Base-by-base conservation (phyloP, 2,888 invertebrate species). In the Trichacis sp. region DNA sequence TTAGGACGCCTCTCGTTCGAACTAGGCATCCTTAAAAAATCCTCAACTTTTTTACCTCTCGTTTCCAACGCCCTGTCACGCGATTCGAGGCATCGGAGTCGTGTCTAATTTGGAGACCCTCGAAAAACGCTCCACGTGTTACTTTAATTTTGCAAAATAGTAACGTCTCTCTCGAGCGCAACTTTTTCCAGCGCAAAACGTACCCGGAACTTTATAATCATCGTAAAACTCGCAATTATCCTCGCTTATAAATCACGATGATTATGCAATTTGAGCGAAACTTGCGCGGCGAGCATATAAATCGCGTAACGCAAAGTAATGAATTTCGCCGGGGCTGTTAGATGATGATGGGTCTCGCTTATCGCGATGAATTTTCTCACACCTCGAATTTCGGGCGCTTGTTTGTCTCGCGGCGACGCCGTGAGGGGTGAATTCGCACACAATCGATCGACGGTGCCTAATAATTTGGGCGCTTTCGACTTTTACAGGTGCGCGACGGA, bases 381-480 rank as follows among this genome's bases (percentile, higher is more conserved):
- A 45, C 59, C 42, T 36, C 52, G 56, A 58, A 47, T 47, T 62
- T 59, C 56, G 24, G 58, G 52, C 45, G 15, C 9, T 14, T 12
- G 43, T 38, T 48, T 36, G 52, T 51, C 72, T 63, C 49, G 55
- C 17, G 67, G 69, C 69, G 43, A 55, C 64, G 70, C 74, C 74
- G 49, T 55, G 40, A 62, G 73, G 73, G 68, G 49, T 58, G 68
- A 73, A 73, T 75, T 77, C 70, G 70, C 71, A 64, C 69, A 71
- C 72, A 73, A 77, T 78, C 74, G 74, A 76, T 74, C 72, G 75
- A n/a, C n/a, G n/a, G 72, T 70, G 56, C 64, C 75, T 74, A 75
- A 77, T 72, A 74, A 77, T 77, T 77, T 78, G 50, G 63, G 59
- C 53, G 38, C 46, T 50, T 48, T 62, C 46, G 48, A 59, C 15